Conservation (phyloP, 2,888 invertebrate genomes). For the Chloroclysta siterata region DNA sequence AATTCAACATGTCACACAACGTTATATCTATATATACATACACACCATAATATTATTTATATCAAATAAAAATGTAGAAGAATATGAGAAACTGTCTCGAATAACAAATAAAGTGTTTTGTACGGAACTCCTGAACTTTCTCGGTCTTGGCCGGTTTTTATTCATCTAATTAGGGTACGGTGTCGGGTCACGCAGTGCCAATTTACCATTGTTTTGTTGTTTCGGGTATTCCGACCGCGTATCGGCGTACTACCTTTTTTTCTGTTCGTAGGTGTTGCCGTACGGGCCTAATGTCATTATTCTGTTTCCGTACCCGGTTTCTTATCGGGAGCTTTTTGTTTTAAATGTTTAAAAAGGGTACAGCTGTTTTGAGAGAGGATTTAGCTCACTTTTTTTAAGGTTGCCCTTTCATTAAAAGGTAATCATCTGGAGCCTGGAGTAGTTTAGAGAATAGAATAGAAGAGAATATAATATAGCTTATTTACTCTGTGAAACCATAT, state of each 20-base stretch:
- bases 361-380: too few relatives aligned
- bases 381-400: not conserved
- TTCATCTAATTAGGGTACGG: constrained; percentile 42
- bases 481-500: too few relatives aligned
- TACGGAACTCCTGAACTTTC: not conserved
- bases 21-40: too few relatives aligned
- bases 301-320: constrained; percentile 15
- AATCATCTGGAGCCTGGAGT: too few relatives aligned
- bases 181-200: constrained; percentile 41
- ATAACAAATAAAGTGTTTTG: too few relatives aligned
- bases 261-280: constrained; percentile 17
- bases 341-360: not conserved
- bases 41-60: too few relatives aligned
- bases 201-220: constrained; percentile 44
- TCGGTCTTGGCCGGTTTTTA: constrained; percentile 13
- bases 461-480: too few relatives aligned
- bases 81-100: too few relatives aligned
- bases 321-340: constrained; percentile 7
- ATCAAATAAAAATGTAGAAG: too few relatives aligned
- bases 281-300: constrained; percentile 24
- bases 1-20: too few relatives aligned
- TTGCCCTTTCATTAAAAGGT: too few relatives aligned
- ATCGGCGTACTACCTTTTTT: constrained; percentile 38
- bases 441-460: too few relatives aligned
- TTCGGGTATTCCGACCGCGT: constrained; percentile 59